These are phyloP conservation scores for Gorsachius goisagi DNA, from an alignment of 2,113 vertebrate genomes.

Conservation along the genomic window DNA sequence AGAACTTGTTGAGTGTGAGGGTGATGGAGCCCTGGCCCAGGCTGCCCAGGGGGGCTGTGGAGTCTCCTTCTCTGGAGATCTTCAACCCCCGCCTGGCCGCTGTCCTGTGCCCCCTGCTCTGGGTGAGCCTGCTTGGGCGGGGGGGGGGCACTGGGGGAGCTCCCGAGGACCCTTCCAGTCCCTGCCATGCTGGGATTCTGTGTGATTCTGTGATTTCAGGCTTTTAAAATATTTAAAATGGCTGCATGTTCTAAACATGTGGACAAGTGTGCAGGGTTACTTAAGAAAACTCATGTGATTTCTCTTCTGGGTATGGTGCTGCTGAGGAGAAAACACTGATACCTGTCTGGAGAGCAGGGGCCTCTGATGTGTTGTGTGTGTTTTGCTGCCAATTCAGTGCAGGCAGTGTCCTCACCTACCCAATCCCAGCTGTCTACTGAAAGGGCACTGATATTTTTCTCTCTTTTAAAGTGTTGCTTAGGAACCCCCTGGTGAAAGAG, in stretches of 20 bases:
- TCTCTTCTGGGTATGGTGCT: not conserved
- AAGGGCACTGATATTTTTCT: not conserved
- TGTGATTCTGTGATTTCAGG: too few relatives aligned
- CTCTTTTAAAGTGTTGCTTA: not conserved
- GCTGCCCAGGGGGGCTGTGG: too few relatives aligned
- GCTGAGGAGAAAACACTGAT: not conserved
- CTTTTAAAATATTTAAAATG: not conserved
- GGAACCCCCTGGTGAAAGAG: not conserved
- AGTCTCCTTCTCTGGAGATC: too few relatives aligned
- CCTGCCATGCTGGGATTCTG: too few relatives aligned
- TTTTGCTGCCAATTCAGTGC: not conserved
- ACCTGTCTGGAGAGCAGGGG: not conserved
- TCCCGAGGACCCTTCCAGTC: too few relatives aligned
- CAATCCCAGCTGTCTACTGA: not conserved
- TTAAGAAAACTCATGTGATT: not conserved
- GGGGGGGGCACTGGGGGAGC: too few relatives aligned
- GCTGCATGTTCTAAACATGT: not conserved
- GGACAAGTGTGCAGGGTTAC: not conserved
- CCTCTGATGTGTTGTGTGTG: fast-evolving
- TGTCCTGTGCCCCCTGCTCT: too few relatives aligned
- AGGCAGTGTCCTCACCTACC: not conserved
- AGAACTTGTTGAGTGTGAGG: too few relatives aligned
- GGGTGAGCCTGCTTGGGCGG: too few relatives aligned
- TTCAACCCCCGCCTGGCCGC: too few relatives aligned
- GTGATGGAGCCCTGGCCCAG: too few relatives aligned